Conservation (phyloP, 2,113 vertebrate genomes). For the Petrocephalus microphthalmus region DNA sequence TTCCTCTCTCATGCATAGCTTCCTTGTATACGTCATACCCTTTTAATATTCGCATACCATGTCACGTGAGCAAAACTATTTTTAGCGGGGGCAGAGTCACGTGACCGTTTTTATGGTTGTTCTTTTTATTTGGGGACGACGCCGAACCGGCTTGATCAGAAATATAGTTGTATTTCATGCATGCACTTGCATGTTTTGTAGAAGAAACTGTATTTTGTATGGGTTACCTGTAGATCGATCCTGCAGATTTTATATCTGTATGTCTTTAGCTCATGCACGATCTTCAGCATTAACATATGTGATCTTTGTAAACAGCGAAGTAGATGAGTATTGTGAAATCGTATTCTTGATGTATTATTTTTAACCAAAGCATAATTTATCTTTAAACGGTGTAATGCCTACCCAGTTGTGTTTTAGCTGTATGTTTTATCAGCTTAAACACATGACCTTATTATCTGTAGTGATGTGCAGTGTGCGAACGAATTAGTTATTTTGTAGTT, state of each 20-base stretch:
- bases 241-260: not conserved
- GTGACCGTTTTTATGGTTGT: not conserved
- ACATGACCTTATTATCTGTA: too few relatives aligned
- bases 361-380: not conserved
- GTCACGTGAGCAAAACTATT: not conserved
- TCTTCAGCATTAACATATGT: not conserved
- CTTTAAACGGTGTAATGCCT: not conserved
- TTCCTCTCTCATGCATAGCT: not conserved
- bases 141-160: not conserved
- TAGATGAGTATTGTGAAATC: not conserved
- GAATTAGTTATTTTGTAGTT: too few relatives aligned
- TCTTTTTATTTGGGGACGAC: not conserved
- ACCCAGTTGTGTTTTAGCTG: too few relatives aligned
- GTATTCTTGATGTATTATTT: not conserved
- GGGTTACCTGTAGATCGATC: not conserved
- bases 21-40: not conserved
- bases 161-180: not conserved
- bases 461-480: too few relatives aligned
- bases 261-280: not conserved
- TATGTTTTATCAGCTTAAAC: too few relatives aligned
- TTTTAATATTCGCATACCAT: not conserved
- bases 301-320: not conserved
- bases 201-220: not conserved
- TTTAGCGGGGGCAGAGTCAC: not conserved
- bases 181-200: not conserved